These are phyloP conservation scores for Muscicapa adusta DNA, from an alignment of 2,113 vertebrate genomes.

Conservation along the genomic window DNA sequence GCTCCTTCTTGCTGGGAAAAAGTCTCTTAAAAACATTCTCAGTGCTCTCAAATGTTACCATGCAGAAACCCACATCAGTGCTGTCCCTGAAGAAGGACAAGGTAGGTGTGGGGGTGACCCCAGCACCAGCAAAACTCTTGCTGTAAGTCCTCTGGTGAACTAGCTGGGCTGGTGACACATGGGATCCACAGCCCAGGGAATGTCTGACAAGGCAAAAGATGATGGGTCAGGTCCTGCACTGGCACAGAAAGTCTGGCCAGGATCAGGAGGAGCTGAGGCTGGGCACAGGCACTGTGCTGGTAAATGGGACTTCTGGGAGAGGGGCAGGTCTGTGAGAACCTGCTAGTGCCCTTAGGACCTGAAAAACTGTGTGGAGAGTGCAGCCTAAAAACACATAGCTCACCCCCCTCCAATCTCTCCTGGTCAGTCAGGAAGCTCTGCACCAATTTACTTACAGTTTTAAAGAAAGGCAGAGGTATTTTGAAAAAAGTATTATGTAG, in stretches of 20 bases:
- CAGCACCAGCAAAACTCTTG: not conserved
- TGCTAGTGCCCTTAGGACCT: not conserved
- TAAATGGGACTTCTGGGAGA: not conserved
- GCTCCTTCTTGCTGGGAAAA: not conserved
- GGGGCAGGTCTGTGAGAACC: rapidly evolving
- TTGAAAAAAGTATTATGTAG: not conserved
- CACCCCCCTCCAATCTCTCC: rapidly evolving
- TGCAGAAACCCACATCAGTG: not conserved
- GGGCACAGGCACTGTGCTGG: not conserved
- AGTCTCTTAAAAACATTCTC: not conserved
- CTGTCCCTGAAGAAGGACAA: not conserved
- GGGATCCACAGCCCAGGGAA: too few relatives aligned
- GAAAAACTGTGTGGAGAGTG: not conserved
- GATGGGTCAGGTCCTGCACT: not conserved
- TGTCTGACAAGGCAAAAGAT: not conserved
- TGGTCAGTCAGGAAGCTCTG: not conserved
- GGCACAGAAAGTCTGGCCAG: not conserved
- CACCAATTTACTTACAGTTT: not conserved
- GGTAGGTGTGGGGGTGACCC: not conserved
- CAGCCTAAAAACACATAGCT: not conserved
- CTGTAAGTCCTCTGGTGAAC: rapidly evolving
- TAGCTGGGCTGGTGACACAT: not conserved
- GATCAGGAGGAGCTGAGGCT: not conserved
- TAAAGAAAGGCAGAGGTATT: not conserved
- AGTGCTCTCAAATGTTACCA: not conserved